phyloP scores from a whole-genome alignment of 2,888 invertebrate genomes.

The Lacanobia oleracea region DNA sequence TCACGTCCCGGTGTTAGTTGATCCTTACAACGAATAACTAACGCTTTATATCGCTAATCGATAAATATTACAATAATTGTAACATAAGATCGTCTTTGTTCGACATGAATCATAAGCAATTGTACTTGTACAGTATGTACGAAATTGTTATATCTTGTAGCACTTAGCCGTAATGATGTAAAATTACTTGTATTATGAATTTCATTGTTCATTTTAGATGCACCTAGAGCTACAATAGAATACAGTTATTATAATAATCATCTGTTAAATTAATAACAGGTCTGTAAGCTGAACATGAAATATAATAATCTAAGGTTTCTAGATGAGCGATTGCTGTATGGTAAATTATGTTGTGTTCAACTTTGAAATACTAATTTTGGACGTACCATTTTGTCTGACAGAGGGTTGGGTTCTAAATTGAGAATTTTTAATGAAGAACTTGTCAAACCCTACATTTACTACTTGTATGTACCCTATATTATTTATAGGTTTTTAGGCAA shows the following conservation, averaged over 20 bases:
- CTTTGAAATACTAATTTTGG: neutral
- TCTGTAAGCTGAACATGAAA: neutral
- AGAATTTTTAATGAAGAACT: no score
- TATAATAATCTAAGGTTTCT: slow-evolving; percentile 1
- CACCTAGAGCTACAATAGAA: slow-evolving; percentile 19
- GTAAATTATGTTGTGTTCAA: neutral
- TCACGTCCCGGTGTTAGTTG: neutral
- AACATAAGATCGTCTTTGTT: slow-evolving; percentile 68
- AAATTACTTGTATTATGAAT: slow-evolving; percentile 44
- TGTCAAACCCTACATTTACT: no score
- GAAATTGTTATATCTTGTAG: slow-evolving; percentile 46
- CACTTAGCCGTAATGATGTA: slow-evolving; percentile 37
- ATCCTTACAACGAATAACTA: slow-evolving; percentile 65
- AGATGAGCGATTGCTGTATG: neutral
- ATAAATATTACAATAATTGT: slow-evolving; percentile 73
- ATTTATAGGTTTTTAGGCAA: no score
- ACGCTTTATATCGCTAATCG: slow-evolving; percentile 70
- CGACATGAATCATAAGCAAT: slow-evolving; percentile 68
- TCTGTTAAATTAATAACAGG: slow-evolving; percentile 12
- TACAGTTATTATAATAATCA: slow-evolving; percentile 14
- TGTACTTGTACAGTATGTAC: slow-evolving; percentile 44
- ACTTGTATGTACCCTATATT: no score
- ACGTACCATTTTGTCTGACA: neutral
- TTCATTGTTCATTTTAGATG: slow-evolving; percentile 40
- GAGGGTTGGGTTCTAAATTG: neutral